Evolutionary conservation across 1,140 invertebrate genomes (phyloP).

Genomic region (Cyphomyrmex costatus): DNA sequence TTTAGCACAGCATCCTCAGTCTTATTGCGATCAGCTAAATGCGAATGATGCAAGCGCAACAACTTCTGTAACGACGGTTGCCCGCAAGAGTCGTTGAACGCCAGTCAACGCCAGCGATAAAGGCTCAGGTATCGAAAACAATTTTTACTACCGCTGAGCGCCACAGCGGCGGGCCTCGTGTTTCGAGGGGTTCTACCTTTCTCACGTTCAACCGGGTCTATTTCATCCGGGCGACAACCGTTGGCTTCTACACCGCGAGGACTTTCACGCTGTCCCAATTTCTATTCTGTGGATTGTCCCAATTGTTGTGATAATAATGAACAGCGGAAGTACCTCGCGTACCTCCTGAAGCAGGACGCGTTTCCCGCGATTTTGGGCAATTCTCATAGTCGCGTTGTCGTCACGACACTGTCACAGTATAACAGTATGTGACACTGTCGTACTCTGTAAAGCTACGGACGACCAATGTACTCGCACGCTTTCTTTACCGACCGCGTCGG

Average conservation of each 20-base stretch:
- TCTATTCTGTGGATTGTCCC: not conserved
- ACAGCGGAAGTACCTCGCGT: conserved; percentile 48
- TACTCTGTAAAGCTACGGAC: not conserved
- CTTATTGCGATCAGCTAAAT: no score
- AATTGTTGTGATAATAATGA: conserved; percentile 57
- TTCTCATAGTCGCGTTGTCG: conserved; percentile 49
- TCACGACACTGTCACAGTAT: not conserved
- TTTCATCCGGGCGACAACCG: not conserved
- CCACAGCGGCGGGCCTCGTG: conserved; percentile 61
- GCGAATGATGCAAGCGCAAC: conserved; percentile 14
- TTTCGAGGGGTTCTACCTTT: conserved; percentile 66
- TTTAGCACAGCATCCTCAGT: conserved; percentile 59
- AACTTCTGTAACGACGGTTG: not conserved
- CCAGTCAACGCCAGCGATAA: conserved; percentile 6
- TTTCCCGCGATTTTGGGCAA: conserved; percentile 76
- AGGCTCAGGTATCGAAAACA: conserved; percentile 59
- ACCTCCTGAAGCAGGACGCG: conserved; percentile 60
- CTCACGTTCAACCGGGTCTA: not conserved
- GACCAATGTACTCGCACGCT: not conserved
- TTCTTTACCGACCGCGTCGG: not conserved
- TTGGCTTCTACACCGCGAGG: not conserved
- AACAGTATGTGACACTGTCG: conserved; percentile 17
- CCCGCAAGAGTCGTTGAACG: not conserved
- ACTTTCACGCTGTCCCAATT: not conserved
- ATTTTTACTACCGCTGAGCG: conserved; percentile 68